A percentile compares a stretch with the other conserved stretches of the same genome.
phyloP scores from a whole-genome alignment of 2,888 invertebrate species.

The Bellardia pandia region DNA sequence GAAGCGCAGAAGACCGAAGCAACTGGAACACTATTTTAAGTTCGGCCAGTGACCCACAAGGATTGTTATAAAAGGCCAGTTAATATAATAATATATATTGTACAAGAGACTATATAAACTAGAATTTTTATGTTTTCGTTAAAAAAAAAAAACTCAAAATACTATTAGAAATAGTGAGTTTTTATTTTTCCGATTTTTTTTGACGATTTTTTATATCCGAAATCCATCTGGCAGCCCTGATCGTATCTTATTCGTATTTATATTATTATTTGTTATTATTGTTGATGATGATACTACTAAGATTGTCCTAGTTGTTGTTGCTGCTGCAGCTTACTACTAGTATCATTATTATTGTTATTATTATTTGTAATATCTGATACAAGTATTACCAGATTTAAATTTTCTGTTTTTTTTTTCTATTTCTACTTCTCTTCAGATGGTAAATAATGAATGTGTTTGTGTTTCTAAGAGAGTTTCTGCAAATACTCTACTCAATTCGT shows the following conservation, averaged over 20 bases:
- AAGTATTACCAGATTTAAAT: constrained; percentile 26
- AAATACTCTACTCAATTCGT: background rate
- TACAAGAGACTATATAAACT: too few relatives aligned
- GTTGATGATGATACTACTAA: background rate
- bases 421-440: background rate
- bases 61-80: too few relatives aligned
- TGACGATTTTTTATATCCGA: too few relatives aligned
- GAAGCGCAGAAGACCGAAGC: too few relatives aligned
- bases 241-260: background rate
- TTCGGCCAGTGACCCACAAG: too few relatives aligned
- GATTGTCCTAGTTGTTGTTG: background rate
- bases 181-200: too few relatives aligned
- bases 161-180: too few relatives aligned
- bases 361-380: constrained; percentile 43
- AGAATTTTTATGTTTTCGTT: too few relatives aligned
- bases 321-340: background rate
- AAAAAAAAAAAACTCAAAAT: too few relatives aligned
- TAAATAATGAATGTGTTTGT: background rate
- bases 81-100: too few relatives aligned
- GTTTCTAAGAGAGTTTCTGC: background rate
- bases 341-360: constrained; percentile 10
- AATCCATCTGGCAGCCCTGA: too few relatives aligned
- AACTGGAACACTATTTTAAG: too few relatives aligned
- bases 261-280: background rate
- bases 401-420: background rate